Conservation (phyloP, 2,797 vertebrate species). For the Pterois miles region DNA sequence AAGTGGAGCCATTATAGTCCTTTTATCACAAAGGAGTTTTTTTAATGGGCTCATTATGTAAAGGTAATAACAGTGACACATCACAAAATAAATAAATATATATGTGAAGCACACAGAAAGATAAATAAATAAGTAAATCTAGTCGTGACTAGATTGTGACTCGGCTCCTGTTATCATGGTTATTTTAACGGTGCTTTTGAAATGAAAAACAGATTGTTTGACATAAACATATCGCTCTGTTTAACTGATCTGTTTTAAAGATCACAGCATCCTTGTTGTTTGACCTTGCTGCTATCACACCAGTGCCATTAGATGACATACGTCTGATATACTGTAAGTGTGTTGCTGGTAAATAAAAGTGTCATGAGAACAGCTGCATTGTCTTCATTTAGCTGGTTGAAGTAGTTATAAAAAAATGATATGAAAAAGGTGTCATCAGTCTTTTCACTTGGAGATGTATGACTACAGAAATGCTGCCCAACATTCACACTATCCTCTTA, state of each 20-base stretch:
- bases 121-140: background rate
- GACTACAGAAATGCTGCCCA: background rate
- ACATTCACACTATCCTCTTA: background rate
- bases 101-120: background rate
- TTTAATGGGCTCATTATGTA: slow-evolving; percentile 21
- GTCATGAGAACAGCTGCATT: background rate
- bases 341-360: background rate
- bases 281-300: background rate
- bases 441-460: background rate
- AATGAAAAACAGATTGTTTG: background rate
- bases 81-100: slow-evolving; percentile 1
- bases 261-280: background rate
- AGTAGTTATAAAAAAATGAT: background rate
- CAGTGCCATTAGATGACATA: background rate
- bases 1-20: background rate
- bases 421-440: background rate
- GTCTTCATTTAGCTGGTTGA: background rate
- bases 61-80: slow-evolving; percentile 28
- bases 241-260: background rate
- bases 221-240: background rate
- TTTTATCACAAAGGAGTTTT: slow-evolving; percentile 18
- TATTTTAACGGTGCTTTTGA: background rate
- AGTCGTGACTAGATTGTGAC: background rate
- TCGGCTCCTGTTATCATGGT: background rate
- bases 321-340: too few relatives aligned